A percentile compares a stretch with the other conserved stretches of the same genome.
phyloP scores from a whole-genome alignment of 2,888 invertebrate genomes.

The Drosophila paranaensis region DNA sequence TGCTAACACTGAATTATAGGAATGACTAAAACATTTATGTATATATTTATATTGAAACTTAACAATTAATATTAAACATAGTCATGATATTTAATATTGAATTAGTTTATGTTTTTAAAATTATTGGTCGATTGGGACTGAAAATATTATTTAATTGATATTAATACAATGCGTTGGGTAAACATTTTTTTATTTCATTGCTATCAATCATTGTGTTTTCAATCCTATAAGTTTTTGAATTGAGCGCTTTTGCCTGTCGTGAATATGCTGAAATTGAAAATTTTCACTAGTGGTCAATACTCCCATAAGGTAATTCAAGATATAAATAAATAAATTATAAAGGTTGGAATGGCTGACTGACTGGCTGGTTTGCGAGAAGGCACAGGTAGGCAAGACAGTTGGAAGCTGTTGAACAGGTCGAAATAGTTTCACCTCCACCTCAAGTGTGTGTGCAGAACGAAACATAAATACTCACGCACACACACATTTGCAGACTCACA shows the following conservation, averaged over 20 bases:
- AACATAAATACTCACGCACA: conserved; percentile 47
- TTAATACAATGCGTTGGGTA: neutral
- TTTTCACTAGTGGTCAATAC: conserved; percentile 83
- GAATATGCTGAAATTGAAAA: conserved; percentile 80
- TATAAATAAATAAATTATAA: conserved; percentile 79
- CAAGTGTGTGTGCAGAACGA: conserved; percentile 69
- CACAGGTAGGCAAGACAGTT: conserved; percentile 64
- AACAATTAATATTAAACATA: too few relatives aligned
- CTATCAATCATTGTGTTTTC: conserved; percentile 62
- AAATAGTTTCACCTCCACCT: conserved; percentile 76
- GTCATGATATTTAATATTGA: neutral
- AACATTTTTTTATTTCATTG: conserved; percentile 20
- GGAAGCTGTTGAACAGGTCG: conserved; percentile 81
- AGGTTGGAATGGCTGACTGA: conserved; percentile 69
- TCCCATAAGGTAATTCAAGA: conserved; percentile 80
- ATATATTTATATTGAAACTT: too few relatives aligned
- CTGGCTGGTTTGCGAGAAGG: conserved; percentile 60
- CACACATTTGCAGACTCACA: conserved; percentile 14
- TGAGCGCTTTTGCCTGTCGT: conserved; percentile 70
- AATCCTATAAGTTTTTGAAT: conserved; percentile 69
- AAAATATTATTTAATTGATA: neutral
- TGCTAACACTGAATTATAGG: neutral
- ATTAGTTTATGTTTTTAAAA: neutral
- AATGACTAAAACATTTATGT: neutral
- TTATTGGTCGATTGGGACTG: neutral